A percentile compares a stretch with the other conserved stretches of the same genome.
phyloP scores from a whole-genome alignment of 2,888 invertebrate genomes.

The Clistopyga incitator region DNA sequence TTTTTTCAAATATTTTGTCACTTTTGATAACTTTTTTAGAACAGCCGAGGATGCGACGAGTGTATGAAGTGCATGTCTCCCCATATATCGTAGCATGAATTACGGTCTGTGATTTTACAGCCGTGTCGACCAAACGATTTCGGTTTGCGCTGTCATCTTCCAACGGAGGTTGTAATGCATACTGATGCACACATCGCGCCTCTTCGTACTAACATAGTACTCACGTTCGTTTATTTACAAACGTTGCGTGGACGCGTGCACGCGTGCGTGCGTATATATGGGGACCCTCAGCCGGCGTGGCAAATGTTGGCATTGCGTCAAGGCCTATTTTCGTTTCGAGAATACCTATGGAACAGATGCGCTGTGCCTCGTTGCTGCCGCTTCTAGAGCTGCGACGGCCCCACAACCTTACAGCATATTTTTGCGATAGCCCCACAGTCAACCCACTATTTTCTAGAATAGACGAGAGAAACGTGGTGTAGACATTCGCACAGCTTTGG shows the following conservation, averaged over 20 bases:
- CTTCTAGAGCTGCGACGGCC: background rate
- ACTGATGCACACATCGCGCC: constrained; percentile 14
- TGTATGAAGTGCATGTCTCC: background rate
- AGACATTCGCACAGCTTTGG: background rate
- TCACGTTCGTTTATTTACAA: constrained; percentile 59
- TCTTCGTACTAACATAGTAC: constrained; percentile 35
- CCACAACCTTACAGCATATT: constrained; percentile 21
- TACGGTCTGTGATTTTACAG: constrained; percentile 14
- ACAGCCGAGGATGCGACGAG: background rate
- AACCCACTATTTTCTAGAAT: constrained; percentile 34
- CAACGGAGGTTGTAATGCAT: constrained; percentile 3
- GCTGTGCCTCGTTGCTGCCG: constrained; percentile 40
- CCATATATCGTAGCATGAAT: background rate
- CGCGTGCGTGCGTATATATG: constrained; percentile 29
- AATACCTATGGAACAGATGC: constrained; percentile 70
- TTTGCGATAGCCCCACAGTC: constrained; percentile 19
- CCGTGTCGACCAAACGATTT: constrained; percentile 17
- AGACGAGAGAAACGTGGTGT: background rate
- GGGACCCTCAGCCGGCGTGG: constrained; percentile 65
- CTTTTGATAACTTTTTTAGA: background rate
- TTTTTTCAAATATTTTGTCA: background rate
- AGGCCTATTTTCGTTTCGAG: constrained; percentile 76
- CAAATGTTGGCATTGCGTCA: constrained; percentile 77
- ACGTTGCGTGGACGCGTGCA: constrained; percentile 28
- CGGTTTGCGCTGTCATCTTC: constrained; percentile 3